phyloP scores from a whole-genome alignment of 2,797 vertebrate species.

The Halcyon smyrnensis region DNA sequence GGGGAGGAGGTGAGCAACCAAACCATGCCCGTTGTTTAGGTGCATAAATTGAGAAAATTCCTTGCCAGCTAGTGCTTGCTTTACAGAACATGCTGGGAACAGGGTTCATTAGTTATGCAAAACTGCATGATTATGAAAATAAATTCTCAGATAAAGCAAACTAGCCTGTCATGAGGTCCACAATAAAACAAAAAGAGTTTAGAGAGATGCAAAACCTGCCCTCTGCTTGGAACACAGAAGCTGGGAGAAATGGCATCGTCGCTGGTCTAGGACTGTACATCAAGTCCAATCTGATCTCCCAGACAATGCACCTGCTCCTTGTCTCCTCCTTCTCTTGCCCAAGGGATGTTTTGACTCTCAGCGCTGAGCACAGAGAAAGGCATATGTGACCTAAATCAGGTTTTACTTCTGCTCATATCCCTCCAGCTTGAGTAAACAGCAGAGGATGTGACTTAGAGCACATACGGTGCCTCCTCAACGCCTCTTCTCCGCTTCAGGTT shows the following conservation, averaged over 20 bases:
- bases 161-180: not conserved
- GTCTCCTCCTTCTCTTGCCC: slow-evolving; percentile 55
- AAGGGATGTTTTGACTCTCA: slow-evolving; percentile 26
- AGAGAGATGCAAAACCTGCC: not conserved
- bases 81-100: not conserved
- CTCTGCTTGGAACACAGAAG: not conserved
- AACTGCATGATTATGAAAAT: slow-evolving; percentile 31
- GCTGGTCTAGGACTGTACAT: not conserved
- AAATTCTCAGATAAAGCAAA: not conserved
- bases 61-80: not conserved
- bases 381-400: slow-evolving; percentile 73
- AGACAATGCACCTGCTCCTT: not conserved
- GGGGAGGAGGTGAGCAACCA: not conserved
- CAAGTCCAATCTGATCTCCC: not conserved
- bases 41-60: not conserved
- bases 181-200: not conserved
- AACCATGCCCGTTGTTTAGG: not conserved
- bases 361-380: slow-evolving; percentile 46
- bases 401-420: slow-evolving; percentile 56
- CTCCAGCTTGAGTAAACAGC: slow-evolving; percentile 57
- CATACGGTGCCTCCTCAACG: slow-evolving; percentile 19
- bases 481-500: slow-evolving; percentile 42
- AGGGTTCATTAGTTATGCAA: not conserved
- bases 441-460: slow-evolving; percentile 67
- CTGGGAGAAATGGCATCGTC: not conserved